Conservation (phyloP, 2,888 invertebrate species). For the Lepidonotus clava region DNA sequence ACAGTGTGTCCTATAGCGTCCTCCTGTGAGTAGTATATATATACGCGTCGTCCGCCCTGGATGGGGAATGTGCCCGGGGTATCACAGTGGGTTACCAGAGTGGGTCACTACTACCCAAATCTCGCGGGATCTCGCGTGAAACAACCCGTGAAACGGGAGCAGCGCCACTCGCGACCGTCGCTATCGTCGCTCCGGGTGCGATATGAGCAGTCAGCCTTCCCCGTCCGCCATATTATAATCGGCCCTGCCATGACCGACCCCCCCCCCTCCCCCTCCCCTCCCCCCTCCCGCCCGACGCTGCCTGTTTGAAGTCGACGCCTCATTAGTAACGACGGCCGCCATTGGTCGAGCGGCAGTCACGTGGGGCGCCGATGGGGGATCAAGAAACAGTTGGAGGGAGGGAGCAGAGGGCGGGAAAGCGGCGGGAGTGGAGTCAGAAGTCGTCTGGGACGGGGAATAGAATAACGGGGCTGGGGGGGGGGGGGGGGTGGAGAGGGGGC, state of each 20-base stretch:
- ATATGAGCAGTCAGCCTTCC: neutral
- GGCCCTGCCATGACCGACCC: neutral
- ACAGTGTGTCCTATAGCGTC: too few species aligned
- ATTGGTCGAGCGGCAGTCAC: conserved; percentile 1
- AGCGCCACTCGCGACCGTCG: too few species aligned
- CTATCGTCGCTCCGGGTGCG: neutral
- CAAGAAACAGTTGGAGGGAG: neutral
- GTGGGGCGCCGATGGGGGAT: conserved; percentile 31
- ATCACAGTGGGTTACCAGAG: too few species aligned
- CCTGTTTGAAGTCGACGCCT: neutral
- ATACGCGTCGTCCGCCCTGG: too few species aligned
- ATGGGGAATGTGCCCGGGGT: too few species aligned
- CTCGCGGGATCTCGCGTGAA: too few species aligned
- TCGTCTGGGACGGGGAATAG: neutral
- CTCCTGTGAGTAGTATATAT: too few species aligned
- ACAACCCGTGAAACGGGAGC: too few species aligned
- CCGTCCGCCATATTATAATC: conserved; percentile 13
- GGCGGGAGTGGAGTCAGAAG: neutral
- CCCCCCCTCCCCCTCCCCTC: neutral
- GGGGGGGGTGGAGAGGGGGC: neutral
- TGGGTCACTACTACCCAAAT: too few species aligned
- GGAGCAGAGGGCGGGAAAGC: neutral
- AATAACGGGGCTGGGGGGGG: neutral
- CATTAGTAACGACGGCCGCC: neutral
- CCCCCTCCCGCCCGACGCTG: neutral